phyloP scores from a whole-genome alignment of 2,113 vertebrate genomes.

The Gambusia affinis region DNA sequence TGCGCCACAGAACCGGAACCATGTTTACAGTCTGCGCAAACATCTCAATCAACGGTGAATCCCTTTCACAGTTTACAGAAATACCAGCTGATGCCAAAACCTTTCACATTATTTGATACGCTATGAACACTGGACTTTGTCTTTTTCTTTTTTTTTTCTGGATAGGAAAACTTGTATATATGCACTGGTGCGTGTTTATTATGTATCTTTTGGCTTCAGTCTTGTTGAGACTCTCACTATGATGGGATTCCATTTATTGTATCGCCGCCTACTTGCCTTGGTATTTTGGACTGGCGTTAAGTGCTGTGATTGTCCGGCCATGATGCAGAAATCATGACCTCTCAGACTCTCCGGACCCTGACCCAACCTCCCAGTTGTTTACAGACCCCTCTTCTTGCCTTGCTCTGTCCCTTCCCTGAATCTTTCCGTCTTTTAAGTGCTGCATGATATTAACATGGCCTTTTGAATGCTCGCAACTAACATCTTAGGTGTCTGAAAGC shows the following conservation, averaged over 20 bases:
- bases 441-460: constrained; percentile 69
- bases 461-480: constrained; percentile 67
- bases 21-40: constrained; percentile 71
- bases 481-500: constrained; percentile 58
- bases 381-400: constrained; percentile 35
- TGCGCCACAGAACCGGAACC: constrained; percentile 63
- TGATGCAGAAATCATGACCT: constrained; percentile 57
- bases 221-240: constrained; percentile 47
- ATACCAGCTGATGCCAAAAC: constrained; percentile 78
- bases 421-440: constrained; percentile 52
- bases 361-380: constrained; percentile 18
- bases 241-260: constrained; percentile 54
- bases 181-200: constrained; percentile 43
- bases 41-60: constrained; percentile 39
- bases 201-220: constrained; percentile 56
- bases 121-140: constrained; percentile 44
- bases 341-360: constrained; percentile 28
- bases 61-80: constrained; percentile 71
- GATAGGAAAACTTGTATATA: constrained; percentile 45
- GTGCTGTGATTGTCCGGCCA: constrained; percentile 61
- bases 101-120: constrained; percentile 64
- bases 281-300: constrained; percentile 66
- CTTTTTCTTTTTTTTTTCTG: background rate
- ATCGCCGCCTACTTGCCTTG: constrained; percentile 72
- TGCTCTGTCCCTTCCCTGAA: constrained; percentile 3